Evolutionary conservation across 2,797 vertebrate species (phyloP).

Genomic region (Cryptoprocta ferox): DNA sequence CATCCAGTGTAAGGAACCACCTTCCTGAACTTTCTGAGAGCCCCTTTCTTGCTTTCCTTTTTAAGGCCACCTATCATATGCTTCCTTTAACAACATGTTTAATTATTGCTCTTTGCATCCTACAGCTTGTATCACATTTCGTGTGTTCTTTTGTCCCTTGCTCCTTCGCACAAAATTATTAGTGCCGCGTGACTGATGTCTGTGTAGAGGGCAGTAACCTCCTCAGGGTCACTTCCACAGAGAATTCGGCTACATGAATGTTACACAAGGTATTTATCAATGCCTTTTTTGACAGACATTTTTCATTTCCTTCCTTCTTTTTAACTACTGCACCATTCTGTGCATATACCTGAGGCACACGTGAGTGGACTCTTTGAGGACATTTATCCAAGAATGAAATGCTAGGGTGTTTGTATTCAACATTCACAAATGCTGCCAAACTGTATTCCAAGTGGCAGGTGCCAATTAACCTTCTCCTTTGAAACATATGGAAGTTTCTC

Average conservation of each 20-base stretch:
- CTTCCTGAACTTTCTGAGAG: not conserved
- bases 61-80: not conserved
- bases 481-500: not conserved
- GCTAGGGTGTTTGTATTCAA: not conserved
- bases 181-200: not conserved
- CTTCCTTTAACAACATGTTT: not conserved
- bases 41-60: not conserved
- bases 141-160: not conserved
- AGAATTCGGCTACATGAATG: rapidly evolving
- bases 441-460: not conserved
- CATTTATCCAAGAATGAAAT: not conserved
- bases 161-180: not conserved
- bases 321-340: not conserved
- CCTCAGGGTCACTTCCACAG: not conserved
- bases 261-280: not conserved
- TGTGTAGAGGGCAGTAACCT: rapidly evolving
- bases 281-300: not conserved
- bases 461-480: not conserved
- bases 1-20: rapidly evolving
- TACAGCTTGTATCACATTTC: not conserved
- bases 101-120: not conserved
- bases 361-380: not conserved
- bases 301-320: not conserved
- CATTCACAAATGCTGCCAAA: not conserved
- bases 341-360: not conserved